Evolutionary conservation across 1,140 invertebrate genomes (phyloP).

Genomic region (Diploscapter pachys): DNA sequence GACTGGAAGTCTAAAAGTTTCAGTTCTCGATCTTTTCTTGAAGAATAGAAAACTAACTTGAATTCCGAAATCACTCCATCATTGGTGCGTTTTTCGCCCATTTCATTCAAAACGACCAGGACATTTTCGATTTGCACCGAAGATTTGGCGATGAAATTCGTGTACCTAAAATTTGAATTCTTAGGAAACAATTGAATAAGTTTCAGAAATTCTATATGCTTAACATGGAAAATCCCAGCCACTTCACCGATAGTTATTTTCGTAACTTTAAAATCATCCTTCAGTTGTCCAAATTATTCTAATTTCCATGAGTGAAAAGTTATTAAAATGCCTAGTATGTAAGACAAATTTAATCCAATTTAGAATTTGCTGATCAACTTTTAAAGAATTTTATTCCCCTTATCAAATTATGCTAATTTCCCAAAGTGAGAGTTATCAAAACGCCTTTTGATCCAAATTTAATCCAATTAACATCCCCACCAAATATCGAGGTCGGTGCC

Average conservation of each 20-base stretch:
- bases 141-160: constrained; percentile 21
- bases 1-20: too few relatives aligned
- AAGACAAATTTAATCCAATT: not conserved
- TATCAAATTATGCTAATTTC: too few relatives aligned
- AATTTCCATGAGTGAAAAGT: too few relatives aligned
- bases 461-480: constrained; percentile 11
- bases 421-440: not conserved
- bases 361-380: too few relatives aligned
- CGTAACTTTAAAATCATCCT: too few relatives aligned
- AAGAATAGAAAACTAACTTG: not conserved
- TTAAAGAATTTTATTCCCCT: too few relatives aligned
- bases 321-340: too few relatives aligned
- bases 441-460: constrained; percentile 6
- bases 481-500: constrained; percentile 25
- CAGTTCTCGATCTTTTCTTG: too few relatives aligned
- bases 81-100: constrained; percentile 23
- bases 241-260: too few relatives aligned
- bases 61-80: constrained; percentile 24
- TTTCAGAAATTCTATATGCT: too few relatives aligned
- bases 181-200: not conserved
- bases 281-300: too few relatives aligned
- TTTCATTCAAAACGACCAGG: constrained; percentile 25
- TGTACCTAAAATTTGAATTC: constrained; percentile 1
- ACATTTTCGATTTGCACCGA: constrained; percentile 9
- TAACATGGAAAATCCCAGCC: too few relatives aligned